Evolutionary conservation across 2,113 vertebrate genomes (phyloP).

Genomic region (Callorhinus ursinus): DNA sequence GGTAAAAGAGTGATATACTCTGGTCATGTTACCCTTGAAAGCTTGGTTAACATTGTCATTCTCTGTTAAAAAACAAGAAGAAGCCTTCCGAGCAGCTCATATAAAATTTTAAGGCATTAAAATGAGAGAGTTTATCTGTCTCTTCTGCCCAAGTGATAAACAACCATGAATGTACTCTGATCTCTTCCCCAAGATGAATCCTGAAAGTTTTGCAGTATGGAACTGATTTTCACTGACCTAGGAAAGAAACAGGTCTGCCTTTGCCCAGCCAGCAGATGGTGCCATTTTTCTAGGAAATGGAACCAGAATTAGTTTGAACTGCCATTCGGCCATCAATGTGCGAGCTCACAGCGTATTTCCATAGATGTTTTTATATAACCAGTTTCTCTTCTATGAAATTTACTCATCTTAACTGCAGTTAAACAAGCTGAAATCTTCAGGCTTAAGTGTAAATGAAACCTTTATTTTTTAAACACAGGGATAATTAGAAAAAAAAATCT

Average conservation of each 20-base stretch:
- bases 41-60: background rate
- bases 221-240: background rate
- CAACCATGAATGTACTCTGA: background rate
- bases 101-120: background rate
- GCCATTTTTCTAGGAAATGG: conserved; percentile 78
- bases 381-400: background rate
- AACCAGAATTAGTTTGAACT: background rate
- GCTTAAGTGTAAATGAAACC: background rate
- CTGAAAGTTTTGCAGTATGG: background rate
- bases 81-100: background rate
- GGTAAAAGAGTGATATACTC: background rate
- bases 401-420: background rate
- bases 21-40: background rate
- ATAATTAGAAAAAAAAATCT: conserved; percentile 8
- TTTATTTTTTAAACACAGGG: background rate
- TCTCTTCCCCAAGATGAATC: background rate
- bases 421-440: conserved; percentile 17
- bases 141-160: background rate
- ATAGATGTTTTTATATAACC: background rate
- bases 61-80: background rate
- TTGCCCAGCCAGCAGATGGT: conserved; percentile 82
- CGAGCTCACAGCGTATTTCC: background rate
- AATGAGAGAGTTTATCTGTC: background rate
- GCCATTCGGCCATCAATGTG: background rate
- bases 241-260: conserved; percentile 33